Conservation (phyloP, 2,113 vertebrate genomes). For the Physeter macrocephalus region DNA sequence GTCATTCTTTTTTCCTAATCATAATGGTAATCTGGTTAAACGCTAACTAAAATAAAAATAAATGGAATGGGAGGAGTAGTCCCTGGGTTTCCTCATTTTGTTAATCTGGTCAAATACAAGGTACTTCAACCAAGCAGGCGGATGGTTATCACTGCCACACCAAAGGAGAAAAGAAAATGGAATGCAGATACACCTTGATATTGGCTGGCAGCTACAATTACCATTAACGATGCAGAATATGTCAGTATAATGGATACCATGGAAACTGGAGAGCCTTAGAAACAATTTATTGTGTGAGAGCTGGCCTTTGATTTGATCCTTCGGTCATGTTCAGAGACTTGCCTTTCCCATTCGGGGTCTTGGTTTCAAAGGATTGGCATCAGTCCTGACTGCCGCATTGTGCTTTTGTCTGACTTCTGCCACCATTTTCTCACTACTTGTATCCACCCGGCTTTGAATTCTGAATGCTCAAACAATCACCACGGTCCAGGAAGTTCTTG, state of each 20-base stretch:
- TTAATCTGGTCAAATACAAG: background rate
- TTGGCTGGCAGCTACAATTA: background rate
- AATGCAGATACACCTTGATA: background rate
- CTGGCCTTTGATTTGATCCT: background rate
- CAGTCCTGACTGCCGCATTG: background rate
- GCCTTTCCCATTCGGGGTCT: background rate
- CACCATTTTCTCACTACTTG: background rate
- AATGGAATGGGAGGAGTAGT: background rate
- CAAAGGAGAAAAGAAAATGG: background rate
- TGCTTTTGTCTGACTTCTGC: background rate
- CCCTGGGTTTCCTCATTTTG: background rate
- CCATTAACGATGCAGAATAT: background rate
- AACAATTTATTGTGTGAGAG: background rate
- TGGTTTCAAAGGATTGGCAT: background rate
- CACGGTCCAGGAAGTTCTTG: background rate
- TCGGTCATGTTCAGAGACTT: background rate
- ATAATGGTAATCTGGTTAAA: conserved; percentile 18
- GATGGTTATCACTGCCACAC: background rate
- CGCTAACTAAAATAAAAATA: background rate
- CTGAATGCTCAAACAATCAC: background rate
- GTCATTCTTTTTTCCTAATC: background rate
- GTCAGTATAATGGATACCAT: background rate
- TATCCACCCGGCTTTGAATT: background rate
- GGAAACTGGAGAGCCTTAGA: background rate
- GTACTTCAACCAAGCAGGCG: background rate